A percentile compares a stretch with the other conserved stretches of the same genome.
These are phyloP conservation scores for Panagrolaimus sp. DNA, from an alignment of 1,140 invertebrate genomes.

Conservation along the genomic window DNA sequence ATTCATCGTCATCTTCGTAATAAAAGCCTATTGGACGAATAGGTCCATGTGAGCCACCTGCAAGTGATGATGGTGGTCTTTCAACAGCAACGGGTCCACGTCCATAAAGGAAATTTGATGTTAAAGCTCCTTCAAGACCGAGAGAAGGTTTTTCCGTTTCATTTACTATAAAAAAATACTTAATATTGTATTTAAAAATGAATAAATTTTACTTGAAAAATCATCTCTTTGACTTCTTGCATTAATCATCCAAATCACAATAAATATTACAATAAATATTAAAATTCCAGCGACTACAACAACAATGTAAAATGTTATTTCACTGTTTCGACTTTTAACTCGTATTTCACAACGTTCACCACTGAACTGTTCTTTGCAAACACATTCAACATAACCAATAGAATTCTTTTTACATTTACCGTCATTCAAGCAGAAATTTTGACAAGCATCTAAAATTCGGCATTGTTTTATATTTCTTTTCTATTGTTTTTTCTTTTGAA, in stretches of 20 bases:
- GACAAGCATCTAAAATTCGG: conserved; percentile 70
- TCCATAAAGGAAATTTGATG: conserved; percentile 44
- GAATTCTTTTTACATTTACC: conserved; percentile 78
- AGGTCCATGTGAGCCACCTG: conserved; percentile 13
- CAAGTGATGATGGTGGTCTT: background rate
- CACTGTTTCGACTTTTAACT: conserved; percentile 34
- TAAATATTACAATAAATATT: conserved; percentile 11
- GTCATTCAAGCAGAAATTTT: conserved; percentile 80
- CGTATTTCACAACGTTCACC: conserved; percentile 56
- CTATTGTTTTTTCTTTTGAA: conserved; percentile 9
- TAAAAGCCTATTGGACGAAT: conserved; percentile 41
- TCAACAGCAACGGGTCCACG: conserved; percentile 14
- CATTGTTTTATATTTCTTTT: background rate
- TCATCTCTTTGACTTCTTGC: conserved; percentile 35
- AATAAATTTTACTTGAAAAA: conserved; percentile 28
- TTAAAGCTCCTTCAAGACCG: conserved; percentile 2
- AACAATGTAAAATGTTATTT: conserved; percentile 34
- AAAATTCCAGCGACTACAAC: conserved; percentile 46
- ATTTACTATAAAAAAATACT: background rate
- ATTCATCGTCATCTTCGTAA: conserved; percentile 42
- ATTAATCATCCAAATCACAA: conserved; percentile 51
- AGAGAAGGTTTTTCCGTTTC: conserved; percentile 2
- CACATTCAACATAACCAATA: conserved; percentile 51
- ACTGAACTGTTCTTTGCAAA: conserved; percentile 53
- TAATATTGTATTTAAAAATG: too few relatives aligned